phyloP scores from a whole-genome alignment of 2,113 vertebrate species.

The Phyllostomus hastatus region DNA sequence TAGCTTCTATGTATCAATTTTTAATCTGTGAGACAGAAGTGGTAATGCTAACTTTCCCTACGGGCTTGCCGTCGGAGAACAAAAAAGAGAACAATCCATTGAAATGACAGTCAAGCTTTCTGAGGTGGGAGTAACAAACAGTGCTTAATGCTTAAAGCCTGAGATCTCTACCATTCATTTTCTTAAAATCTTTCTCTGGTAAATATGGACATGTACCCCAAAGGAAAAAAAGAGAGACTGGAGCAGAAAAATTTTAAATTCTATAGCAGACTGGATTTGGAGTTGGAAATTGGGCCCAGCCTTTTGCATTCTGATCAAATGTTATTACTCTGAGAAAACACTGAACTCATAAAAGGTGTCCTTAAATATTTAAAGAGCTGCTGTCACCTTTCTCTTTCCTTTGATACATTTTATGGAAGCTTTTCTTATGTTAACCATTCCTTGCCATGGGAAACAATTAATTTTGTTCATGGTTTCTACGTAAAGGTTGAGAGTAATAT shows the following conservation, averaged over 20 bases:
- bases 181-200: neutral
- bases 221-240: neutral
- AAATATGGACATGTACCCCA: neutral
- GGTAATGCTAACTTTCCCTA: slow-evolving; percentile 26
- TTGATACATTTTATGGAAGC: neutral
- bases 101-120: slow-evolving; percentile 44
- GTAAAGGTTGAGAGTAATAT: slow-evolving; percentile 27
- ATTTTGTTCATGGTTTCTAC: neutral
- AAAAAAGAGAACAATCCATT: slow-evolving; percentile 2
- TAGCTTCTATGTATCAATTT: slow-evolving; percentile 41
- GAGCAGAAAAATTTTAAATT: neutral
- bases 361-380: slow-evolving; percentile 50
- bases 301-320: slow-evolving; percentile 26
- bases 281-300: neutral
- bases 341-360: neutral
- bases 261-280: neutral
- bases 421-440: slow-evolving; percentile 39
- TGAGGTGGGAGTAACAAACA: neutral
- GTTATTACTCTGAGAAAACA: slow-evolving; percentile 29
- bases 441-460: neutral
- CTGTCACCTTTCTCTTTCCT: neutral
- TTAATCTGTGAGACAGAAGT: slow-evolving; percentile 43
- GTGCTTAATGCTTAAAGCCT: slow-evolving; percentile 27
- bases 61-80: neutral
- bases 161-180: slow-evolving; percentile 32